Evolutionary conservation across 2,797 vertebrate genomes (phyloP).

Genomic region (Menidia menidia): DNA sequence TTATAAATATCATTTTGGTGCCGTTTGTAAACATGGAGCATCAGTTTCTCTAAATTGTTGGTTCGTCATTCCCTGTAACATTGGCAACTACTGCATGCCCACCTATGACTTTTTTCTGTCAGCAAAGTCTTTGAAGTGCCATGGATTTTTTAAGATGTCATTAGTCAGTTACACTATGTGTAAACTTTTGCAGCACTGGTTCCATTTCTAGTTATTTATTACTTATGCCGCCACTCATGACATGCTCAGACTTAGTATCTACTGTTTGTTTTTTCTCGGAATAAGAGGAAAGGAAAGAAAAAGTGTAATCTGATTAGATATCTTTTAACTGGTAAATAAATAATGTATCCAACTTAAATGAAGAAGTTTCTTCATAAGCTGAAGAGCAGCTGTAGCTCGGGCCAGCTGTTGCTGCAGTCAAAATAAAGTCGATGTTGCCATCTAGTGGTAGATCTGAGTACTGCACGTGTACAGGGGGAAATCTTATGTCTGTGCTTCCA

Average conservation of each 20-base stretch:
- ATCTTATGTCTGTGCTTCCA: neutral
- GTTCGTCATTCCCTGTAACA: conserved; percentile 42
- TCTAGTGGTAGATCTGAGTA: conserved; percentile 62
- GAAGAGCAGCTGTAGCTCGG: conserved; percentile 27
- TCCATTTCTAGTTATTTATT: conserved; percentile 55
- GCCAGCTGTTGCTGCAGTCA: conserved; percentile 50
- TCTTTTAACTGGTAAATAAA: conserved; percentile 39
- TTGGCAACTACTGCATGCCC: conserved; percentile 28
- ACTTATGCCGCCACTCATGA: conserved; percentile 51
- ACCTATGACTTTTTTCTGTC: conserved; percentile 32
- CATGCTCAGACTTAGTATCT: conserved; percentile 44
- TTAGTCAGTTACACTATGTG: conserved; percentile 37
- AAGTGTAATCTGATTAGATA: conserved; percentile 40
- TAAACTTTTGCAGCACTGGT: conserved; percentile 51
- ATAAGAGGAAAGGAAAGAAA: conserved; percentile 44
- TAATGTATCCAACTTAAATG: conserved; percentile 40
- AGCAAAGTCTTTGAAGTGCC: conserved; percentile 37
- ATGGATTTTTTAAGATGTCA: conserved; percentile 36
- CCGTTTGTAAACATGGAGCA: neutral
- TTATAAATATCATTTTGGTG: conserved; percentile 1
- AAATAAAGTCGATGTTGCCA: conserved; percentile 62
- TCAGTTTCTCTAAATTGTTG: conserved; percentile 8
- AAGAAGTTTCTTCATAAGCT: conserved; percentile 33
- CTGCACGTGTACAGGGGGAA: neutral
- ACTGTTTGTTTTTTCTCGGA: conserved; percentile 35